Conservation (phyloP, 2,888 invertebrate species). For the Drosophila nr. fundita region DNA sequence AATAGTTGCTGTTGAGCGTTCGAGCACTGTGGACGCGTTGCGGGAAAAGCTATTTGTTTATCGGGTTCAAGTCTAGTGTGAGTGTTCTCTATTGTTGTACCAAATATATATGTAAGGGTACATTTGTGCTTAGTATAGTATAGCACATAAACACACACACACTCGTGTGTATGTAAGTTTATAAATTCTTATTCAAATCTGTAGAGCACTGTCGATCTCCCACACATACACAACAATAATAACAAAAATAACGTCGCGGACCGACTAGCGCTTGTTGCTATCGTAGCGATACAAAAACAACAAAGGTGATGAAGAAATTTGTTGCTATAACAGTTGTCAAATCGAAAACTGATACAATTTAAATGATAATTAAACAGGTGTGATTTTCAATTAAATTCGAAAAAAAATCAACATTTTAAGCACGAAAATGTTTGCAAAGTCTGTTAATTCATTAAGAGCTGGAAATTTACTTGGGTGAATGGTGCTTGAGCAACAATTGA, state of each 20-base stretch:
- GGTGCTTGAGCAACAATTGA: slow-evolving; percentile 14
- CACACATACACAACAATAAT: slow-evolving; percentile 3
- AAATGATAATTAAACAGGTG: slow-evolving; percentile 54
- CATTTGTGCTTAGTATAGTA: slow-evolving; percentile 1
- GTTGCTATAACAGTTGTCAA: slow-evolving; percentile 27
- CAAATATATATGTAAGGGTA: slow-evolving; percentile 14
- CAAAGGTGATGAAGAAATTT: slow-evolving; percentile 14
- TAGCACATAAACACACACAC: slow-evolving; percentile 1
- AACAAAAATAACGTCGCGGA: slow-evolving; percentile 7
- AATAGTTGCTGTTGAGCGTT: slow-evolving; percentile 70
- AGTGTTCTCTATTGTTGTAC: slow-evolving; percentile 55
- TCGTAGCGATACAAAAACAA: slow-evolving; percentile 8
- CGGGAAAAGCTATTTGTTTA: slow-evolving; percentile 35
- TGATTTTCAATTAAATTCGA: slow-evolving; percentile 6
- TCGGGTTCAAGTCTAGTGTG: slow-evolving; percentile 40
- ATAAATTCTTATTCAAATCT: slow-evolving; percentile 37
- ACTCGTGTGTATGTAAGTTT: slow-evolving; percentile 24
- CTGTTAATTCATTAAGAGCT: slow-evolving; percentile 21
- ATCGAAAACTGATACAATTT: slow-evolving; percentile 33
- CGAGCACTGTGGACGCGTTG: slow-evolving; percentile 56
- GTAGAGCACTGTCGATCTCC: slow-evolving; percentile 9
- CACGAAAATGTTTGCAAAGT: slow-evolving; percentile 16
- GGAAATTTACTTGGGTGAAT: slow-evolving; percentile 8
- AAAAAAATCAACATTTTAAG: slow-evolving; percentile 13
- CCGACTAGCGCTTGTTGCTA: slow-evolving; percentile 18